Base-by-base conservation (phyloP, 2,113 vertebrate genomes). In the Hippocampus mohnikei region DNA sequence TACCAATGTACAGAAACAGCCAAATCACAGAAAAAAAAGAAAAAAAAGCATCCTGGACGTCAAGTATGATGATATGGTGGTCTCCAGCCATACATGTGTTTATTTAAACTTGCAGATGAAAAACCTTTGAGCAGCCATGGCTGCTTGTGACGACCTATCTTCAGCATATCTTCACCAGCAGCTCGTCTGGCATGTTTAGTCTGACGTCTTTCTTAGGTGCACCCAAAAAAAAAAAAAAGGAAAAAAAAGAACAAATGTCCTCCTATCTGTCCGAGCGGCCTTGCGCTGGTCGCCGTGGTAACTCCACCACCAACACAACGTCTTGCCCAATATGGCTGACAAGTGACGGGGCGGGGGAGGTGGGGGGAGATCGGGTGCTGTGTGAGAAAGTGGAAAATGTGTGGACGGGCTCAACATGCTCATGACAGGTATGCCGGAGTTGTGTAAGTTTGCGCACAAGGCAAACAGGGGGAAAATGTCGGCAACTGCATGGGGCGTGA, bases 261-360 rank as follows among this genome's bases (percentile, higher is more conserved):
- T 8, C 29, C 33, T 41, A 23, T 46, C 37, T n/a, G 67, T 13
- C 25, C 58, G 1, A 20, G 55, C 21, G 56, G 53, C 9, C 52
- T 76, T 70, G 72, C 81, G 82, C 62, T 78, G 71, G 69, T 71
- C 56, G 76, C 67, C 82, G n/a, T 77, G 60, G 83, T 77, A 79
- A 90, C 85, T 3, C 55, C 61, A 71, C 67, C 83, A 78, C 13
- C 75, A 87, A 87, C 76, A 87, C 40, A 60, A 50, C 64, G 33
- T 63, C 29, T 67, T 60, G 25, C 76, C 70, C 8, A 59, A 61
- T 53, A 23, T 69, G 53, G 27, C 21, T 63, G n/a, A 41, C 33
- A 37, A 37, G 42, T 13, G 42, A 15, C 42, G 2, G 13, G 42
- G 10, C 0, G 8, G 41, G 41, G 10, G 65, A 18, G 33, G 50